These are phyloP conservation scores for Acropora tenuis DNA, from an alignment of 64 coral and sea anemone genomes.

Conservation along the genomic window DNA sequence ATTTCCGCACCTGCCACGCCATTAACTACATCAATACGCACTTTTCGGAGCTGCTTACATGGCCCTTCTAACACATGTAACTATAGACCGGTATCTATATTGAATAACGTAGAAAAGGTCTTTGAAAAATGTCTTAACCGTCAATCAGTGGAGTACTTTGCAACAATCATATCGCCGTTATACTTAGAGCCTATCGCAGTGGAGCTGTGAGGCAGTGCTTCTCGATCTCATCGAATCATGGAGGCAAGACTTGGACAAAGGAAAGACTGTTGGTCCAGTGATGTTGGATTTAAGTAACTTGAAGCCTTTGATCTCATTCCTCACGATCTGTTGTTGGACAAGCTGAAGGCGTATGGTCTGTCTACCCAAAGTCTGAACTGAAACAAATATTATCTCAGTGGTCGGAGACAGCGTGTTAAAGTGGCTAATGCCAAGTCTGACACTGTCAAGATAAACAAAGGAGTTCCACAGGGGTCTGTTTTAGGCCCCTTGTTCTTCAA, in stretches of 20 bases:
- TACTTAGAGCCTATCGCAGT: neutral
- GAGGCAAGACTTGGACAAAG: neutral
- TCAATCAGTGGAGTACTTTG: neutral
- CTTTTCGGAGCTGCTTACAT: too few species aligned
- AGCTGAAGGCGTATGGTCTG: neutral
- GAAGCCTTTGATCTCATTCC: slow-evolving; percentile 30
- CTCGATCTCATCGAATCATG: neutral
- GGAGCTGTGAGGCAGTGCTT: neutral
- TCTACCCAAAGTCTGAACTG: slow-evolving; percentile 17
- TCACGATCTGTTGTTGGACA: slow-evolving; percentile 12
- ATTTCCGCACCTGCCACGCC: too few species aligned
- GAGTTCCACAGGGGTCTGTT: too few species aligned
- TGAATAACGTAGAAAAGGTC: neutral
- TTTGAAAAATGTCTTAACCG: neutral
- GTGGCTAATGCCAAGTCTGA: neutral
- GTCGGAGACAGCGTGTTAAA: neutral
- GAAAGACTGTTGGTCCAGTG: slow-evolving; percentile 32
- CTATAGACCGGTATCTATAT: neutral
- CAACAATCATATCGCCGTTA: neutral
- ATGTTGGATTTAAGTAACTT: slow-evolving; percentile 16
- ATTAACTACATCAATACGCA: too few species aligned
- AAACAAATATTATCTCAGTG: slow-evolving; percentile 11
- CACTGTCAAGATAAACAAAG: too few species aligned
- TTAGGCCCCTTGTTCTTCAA: neutral
- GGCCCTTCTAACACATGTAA: neutral